phyloP scores from a whole-genome alignment of 2,113 vertebrate species.

The Pomatostomus ruficeps region DNA sequence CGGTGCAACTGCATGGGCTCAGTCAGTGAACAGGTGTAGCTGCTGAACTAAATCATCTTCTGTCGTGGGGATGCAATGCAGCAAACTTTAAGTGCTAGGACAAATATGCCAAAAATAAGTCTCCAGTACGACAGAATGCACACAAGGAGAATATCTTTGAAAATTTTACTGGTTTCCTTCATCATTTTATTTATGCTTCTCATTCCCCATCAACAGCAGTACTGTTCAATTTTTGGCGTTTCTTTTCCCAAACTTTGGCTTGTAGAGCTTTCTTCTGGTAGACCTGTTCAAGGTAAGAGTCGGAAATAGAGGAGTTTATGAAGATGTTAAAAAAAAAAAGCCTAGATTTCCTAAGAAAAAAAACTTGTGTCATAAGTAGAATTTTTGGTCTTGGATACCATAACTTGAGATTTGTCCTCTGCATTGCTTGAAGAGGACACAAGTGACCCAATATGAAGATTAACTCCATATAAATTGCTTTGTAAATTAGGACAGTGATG shows the following conservation, averaged over 20 bases:
- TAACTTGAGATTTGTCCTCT: background rate
- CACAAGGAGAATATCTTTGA: background rate
- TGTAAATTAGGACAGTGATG: background rate
- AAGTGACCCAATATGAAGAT: background rate
- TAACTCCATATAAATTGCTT: background rate
- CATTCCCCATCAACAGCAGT: background rate
- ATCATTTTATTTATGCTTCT: background rate
- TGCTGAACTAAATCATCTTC: background rate
- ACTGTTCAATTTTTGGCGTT: background rate
- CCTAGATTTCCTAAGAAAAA: background rate
- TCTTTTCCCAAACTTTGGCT: background rate
- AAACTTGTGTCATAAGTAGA: background rate
- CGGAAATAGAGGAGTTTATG: background rate
- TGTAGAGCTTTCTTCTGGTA: background rate
- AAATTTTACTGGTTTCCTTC: background rate
- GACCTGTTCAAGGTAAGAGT: background rate
- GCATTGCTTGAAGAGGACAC: background rate
- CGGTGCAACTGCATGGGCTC: background rate
- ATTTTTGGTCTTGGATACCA: background rate
- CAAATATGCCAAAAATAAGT: background rate
- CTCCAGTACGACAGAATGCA: background rate
- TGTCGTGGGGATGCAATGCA: background rate
- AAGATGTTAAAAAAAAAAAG: background rate
- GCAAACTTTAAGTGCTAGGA: background rate
- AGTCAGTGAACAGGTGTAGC: background rate